Conservation (phyloP, 2,797 vertebrate species). For the Petrocephalus schoutedeni region DNA sequence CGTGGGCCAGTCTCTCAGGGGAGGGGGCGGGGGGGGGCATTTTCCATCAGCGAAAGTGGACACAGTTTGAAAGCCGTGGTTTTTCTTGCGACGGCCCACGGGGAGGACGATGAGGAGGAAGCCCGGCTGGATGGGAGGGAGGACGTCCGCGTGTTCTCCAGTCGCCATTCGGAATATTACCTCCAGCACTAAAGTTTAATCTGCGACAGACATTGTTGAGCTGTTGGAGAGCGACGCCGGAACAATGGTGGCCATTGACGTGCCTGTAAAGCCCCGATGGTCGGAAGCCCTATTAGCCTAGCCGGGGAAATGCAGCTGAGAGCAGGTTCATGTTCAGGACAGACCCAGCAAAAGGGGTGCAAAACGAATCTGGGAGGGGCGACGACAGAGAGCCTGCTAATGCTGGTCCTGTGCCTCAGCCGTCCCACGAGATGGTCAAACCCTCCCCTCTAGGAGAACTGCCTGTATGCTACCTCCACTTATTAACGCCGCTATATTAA, state of each 20-base stretch:
- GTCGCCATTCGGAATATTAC: conserved; percentile 32
- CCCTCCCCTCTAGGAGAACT: background rate
- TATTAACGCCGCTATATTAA: conserved; percentile 3
- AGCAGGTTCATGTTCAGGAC: conserved; percentile 56
- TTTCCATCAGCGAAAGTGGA: conserved; percentile 18
- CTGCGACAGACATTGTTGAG: conserved; percentile 41
- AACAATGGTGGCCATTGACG: conserved; percentile 49
- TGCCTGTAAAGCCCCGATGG: conserved; percentile 53
- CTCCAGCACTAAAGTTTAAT: conserved; percentile 48
- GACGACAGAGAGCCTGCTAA: conserved; percentile 17
- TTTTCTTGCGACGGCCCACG: background rate
- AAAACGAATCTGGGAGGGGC: conserved; percentile 60
- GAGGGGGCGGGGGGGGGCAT: background rate
- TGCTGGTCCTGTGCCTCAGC: background rate
- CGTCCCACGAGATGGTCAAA: background rate
- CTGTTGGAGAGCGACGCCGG: conserved; percentile 38
- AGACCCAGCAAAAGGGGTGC: conserved; percentile 53
- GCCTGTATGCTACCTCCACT: background rate
- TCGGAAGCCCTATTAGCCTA: conserved; percentile 42
- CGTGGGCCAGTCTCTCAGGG: background rate
- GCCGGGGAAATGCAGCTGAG: conserved; percentile 53
- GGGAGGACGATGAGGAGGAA: conserved; percentile 10
- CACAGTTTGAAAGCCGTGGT: conserved; percentile 4
- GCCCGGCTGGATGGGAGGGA: background rate
- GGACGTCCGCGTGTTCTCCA: background rate